Conservation (phyloP, 1,140 invertebrate genomes). For the Schlechtendalia chinensis region DNA sequence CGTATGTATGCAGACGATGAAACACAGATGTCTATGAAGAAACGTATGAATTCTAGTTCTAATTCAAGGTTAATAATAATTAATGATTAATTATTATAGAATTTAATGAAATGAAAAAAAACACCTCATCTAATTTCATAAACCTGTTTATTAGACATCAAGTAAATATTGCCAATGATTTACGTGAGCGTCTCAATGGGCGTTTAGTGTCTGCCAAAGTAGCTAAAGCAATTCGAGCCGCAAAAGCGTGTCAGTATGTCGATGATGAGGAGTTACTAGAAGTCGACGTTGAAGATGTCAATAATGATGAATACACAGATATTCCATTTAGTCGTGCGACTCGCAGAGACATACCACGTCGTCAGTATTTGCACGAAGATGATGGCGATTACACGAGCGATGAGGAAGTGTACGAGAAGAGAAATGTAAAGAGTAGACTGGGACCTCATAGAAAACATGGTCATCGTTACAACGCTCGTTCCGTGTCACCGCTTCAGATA, state of each 20-base stretch:
- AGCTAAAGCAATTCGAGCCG: slow-evolving; percentile 38
- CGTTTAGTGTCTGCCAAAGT: slow-evolving; percentile 37
- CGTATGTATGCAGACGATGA: slow-evolving; percentile 46
- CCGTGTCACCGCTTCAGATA: slow-evolving; percentile 40
- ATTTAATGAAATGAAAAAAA: background rate
- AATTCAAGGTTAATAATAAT: slow-evolving; percentile 39
- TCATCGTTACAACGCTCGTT: slow-evolving; percentile 20
- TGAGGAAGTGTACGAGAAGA: slow-evolving; percentile 32
- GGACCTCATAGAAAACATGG: slow-evolving; percentile 36
- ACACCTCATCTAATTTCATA: background rate
- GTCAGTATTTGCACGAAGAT: slow-evolving; percentile 41
- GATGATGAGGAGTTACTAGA: slow-evolving; percentile 25
- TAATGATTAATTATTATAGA: background rate
- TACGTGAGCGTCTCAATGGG: slow-evolving; percentile 39
- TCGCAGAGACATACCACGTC: slow-evolving; percentile 32
- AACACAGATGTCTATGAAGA: slow-evolving; percentile 1
- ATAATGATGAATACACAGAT: slow-evolving; percentile 14
- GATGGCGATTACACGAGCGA: slow-evolving; percentile 23
- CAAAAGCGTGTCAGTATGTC: slow-evolving; percentile 18
- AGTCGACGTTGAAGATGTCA: slow-evolving; percentile 34
- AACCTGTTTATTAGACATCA: slow-evolving; percentile 26
- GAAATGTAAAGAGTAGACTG: slow-evolving; percentile 24
- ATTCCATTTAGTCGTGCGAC: slow-evolving; percentile 39
- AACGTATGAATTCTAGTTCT: slow-evolving; percentile 31
- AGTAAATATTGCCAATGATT: slow-evolving; percentile 36